Evolutionary conservation across 2,797 vertebrate genomes (phyloP).

Genomic region (Alosa sapidissima): DNA sequence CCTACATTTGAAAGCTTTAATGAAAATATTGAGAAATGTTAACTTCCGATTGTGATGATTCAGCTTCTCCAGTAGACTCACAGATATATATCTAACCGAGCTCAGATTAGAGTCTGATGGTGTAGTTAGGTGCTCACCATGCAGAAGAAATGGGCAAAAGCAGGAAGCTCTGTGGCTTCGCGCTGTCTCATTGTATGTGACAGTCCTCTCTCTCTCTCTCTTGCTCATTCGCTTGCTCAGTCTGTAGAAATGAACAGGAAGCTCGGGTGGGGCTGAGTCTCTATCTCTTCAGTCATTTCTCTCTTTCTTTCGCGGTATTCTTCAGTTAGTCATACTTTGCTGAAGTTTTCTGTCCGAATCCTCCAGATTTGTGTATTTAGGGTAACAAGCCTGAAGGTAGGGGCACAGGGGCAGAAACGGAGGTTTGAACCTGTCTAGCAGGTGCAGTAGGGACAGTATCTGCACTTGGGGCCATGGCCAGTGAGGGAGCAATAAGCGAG

Average conservation of each 20-base stretch:
- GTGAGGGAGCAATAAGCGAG: neutral
- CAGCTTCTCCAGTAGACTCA: neutral
- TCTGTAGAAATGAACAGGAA: constrained; percentile 19
- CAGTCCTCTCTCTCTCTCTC: neutral
- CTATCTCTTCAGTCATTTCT: neutral
- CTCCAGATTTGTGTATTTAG: neutral
- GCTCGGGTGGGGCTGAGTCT: constrained; percentile 9
- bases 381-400: neutral
- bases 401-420: neutral
- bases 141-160: constrained; percentile 49
- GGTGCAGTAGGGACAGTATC: neutral
- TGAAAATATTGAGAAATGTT: neutral
- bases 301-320: neutral
- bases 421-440: neutral
- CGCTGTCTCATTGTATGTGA: constrained; percentile 2
- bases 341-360: neutral
- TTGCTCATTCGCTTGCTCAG: constrained; percentile 6
- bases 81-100: neutral
- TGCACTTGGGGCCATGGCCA: constrained; percentile 3
- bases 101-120: neutral
- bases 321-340: constrained; percentile 2
- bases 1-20: neutral
- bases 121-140: constrained; percentile 58
- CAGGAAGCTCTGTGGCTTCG: constrained; percentile 18
- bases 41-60: neutral